Base-by-base conservation (phyloP, 1,140 invertebrate genomes). In the Leptopilina boulardi region DNA sequence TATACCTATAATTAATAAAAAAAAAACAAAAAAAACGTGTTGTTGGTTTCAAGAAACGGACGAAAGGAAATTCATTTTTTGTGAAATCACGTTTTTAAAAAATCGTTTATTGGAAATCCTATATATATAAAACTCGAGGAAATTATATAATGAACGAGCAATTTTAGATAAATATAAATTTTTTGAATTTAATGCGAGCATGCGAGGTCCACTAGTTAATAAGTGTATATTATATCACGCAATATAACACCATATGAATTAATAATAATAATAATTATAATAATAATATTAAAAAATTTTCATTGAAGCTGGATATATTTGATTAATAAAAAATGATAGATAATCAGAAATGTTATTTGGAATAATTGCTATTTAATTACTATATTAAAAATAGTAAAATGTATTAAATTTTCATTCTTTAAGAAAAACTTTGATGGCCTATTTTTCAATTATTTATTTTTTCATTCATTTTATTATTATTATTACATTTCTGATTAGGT, bases 121-220 rank as follows among this genome's bases (percentile, higher is more conserved):
- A 42, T 19, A 66, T 66, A 23, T 8, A 38, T 38, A 38, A 38
- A 66, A 66, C 59, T 66, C 59, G 59, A 66, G 59, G 59, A 66
- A 66, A 23, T 30, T 30, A n/a, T n/a, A n/a, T n/a, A 66, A 26
- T n/a, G 59, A 66, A 66, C 26, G 59, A 66, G 59, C 59, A 66
- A 66, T 66, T 75, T 75, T 51, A 74, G 74, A 78, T 56, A 70
- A 54, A 47, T 72, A 77, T 73, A 75, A 73, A 80, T 73, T 51
- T n/a, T 56, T 73, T 54, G 34, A 77, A 66, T 71, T 72, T 21
- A 71, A 74, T 78, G 66, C 71, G 51, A 54, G 72, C 42, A 66
- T 71, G 34, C 34, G 44, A 47, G 51, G 71, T 76, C 76, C 74
- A 81, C 75, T 78, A 78, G 54, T 41, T 4, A 76, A 70, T 78